These are phyloP conservation scores for Aramus guarauna DNA, from an alignment of 2,113 vertebrate species.

Conservation along the genomic window DNA sequence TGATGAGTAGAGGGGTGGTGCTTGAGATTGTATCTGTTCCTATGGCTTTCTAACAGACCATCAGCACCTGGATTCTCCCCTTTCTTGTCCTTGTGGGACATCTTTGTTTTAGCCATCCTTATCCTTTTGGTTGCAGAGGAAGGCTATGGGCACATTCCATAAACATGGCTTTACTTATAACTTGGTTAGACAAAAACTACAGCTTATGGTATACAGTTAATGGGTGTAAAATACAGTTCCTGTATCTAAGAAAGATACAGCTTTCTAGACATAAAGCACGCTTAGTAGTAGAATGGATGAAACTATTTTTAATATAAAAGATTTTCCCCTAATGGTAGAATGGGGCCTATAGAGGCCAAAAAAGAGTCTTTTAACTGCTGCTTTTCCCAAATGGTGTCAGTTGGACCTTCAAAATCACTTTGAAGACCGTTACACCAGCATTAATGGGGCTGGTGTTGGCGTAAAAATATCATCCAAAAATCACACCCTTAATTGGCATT, in stretches of 20 bases:
- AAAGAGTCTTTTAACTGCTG: background rate
- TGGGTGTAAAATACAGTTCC: background rate
- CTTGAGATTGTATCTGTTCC: background rate
- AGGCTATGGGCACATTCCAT: background rate
- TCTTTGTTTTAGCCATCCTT: background rate
- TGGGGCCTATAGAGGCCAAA: background rate
- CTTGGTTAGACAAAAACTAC: background rate
- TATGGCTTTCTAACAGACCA: background rate
- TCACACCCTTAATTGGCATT: constrained; percentile 10
- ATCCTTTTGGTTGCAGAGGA: background rate
- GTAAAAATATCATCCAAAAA: constrained; percentile 6
- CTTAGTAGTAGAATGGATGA: background rate
- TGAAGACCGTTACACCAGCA: background rate
- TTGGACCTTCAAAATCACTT: background rate
- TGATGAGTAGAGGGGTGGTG: background rate
- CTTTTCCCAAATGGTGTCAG: background rate
- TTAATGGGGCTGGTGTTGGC: background rate
- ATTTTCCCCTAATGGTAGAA: background rate
- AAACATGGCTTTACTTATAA: background rate
- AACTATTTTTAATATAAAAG: background rate
- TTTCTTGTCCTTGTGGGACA: rapidly evolving
- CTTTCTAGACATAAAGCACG: background rate
- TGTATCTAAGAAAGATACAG: background rate
- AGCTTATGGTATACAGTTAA: rapidly evolving
- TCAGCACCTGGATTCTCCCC: background rate